Evolutionary conservation across 2,113 vertebrate genomes (phyloP), one percentile per base, ranked within the genome.

Genomic region (Daubentonia madagascariensis): DNA sequence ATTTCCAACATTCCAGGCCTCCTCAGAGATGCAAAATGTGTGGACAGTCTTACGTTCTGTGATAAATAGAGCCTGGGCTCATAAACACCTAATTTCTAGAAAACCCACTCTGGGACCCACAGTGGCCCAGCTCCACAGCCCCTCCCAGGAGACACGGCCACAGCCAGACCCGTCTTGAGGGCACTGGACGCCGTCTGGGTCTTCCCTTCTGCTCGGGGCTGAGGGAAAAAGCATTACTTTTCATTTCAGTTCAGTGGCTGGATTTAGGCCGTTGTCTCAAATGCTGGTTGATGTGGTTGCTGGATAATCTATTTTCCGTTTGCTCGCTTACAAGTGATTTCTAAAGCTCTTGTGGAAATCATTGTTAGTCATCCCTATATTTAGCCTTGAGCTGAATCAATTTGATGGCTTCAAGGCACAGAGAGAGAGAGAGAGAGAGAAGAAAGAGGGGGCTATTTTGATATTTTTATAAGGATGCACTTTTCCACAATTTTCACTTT

Each of bases 331-430:
- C 97, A 97, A 97, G 98, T 89, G 83, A 97, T 98, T 98, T 97
- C 96, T 97, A 85, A 98, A 98, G 98, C 98, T 98, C 97, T 98
- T 98, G 96, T 98, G 97, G 97, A 98, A 97, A 97, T 96, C 94
- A 96, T 85, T 98, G 98, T 98, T 98, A 98, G 98, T 99, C 98
- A 98, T 98, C 95, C 97, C 97, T 98, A 98, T 98, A 98, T 98
- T 99, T 99, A 98, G 98, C 96, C 91, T 97, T 98, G 85, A 97
- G 94, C 95, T 90, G 94, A 97, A 98, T 98, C 96, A 97, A 98
- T 98, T 98, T 91, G 23, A 97, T 97, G 98, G 97, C 78, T 98
- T 98, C 95, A 35, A 96, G 96, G 95, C n/a, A 96, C 88, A 75
- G 97, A 96, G 37, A 96, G 91, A 83, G 68, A 61, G 40, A 65